These are phyloP conservation scores for Pelusios castaneus DNA, from an alignment of 2,113 vertebrate species.

Conservation along the genomic window DNA sequence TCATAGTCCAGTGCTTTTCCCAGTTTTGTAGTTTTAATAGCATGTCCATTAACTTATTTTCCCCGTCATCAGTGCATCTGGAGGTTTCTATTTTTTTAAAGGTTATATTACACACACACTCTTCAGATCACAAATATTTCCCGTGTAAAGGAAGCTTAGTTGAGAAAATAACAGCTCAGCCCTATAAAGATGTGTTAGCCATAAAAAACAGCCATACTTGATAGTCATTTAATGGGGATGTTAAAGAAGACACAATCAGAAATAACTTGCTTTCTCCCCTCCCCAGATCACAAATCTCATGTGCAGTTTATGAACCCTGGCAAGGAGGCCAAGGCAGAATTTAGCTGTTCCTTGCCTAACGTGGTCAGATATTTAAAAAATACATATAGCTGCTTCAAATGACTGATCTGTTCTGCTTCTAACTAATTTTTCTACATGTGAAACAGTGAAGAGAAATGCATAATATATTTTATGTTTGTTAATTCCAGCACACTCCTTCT, in stretches of 20 bases:
- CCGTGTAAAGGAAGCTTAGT: neutral
- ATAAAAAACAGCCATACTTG: neutral
- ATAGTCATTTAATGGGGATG: neutral
- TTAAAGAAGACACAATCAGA: neutral
- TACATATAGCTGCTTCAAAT: neutral
- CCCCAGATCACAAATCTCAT: neutral
- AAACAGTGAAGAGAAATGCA: constrained; percentile 43
- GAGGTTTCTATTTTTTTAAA: neutral
- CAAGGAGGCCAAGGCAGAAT: neutral
- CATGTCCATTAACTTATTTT: neutral
- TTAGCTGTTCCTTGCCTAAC: constrained; percentile 16
- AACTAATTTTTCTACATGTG: constrained; percentile 26
- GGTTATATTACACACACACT: neutral
- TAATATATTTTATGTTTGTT: constrained; percentile 41
- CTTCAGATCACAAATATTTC: neutral
- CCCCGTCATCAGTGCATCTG: neutral
- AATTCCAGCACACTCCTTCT: constrained; percentile 51
- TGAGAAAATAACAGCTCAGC: constrained; percentile 3
- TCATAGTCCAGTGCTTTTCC: neutral
- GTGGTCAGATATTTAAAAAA: fast-evolving
- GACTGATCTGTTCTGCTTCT: neutral
- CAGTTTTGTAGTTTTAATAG: neutral
- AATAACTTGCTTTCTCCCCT: neutral
- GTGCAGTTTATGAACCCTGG: neutral
- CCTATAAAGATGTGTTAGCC: neutral